A percentile compares a stretch with the other conserved stretches of the same genome.
These are phyloP conservation scores for Cyprinus carpio DNA, from an alignment of 2,113 vertebrate genomes.

Conservation along the genomic window DNA sequence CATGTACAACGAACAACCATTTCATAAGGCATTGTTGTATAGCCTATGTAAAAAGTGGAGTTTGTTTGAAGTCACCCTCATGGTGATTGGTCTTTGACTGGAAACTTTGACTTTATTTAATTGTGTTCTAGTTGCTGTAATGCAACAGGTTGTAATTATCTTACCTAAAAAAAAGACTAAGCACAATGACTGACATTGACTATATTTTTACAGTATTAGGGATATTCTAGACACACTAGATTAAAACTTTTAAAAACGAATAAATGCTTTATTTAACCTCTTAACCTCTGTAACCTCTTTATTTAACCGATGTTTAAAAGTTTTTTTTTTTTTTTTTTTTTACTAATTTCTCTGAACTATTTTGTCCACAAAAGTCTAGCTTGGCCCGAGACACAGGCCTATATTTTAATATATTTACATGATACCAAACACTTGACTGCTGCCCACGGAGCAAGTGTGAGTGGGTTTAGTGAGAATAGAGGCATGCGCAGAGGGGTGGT, in stretches of 20 bases:
- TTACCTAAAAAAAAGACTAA: background rate
- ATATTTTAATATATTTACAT: background rate
- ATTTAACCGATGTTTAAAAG: no score
- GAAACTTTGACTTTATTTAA: background rate
- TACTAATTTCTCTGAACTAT: background rate
- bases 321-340: background rate
- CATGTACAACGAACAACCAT: background rate
- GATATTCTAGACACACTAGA: background rate
- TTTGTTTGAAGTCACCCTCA: background rate
- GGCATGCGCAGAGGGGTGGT: slow-evolving; percentile 79
- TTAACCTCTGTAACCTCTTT: no score
- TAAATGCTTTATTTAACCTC: background rate
- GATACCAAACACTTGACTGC: background rate
- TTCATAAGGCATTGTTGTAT: background rate
- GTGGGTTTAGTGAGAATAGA: slow-evolving; percentile 51
- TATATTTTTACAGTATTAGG: background rate
- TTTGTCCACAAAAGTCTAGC: no score
- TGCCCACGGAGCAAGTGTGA: slow-evolving; percentile 51
- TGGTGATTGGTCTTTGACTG: background rate
- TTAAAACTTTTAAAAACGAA: background rate
- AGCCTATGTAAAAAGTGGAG: background rate
- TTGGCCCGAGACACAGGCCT: background rate
- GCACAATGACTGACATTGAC: background rate
- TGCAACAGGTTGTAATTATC: no score
- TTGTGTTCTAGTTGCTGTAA: background rate